These are phyloP conservation scores for Carpatolechia fugitivella DNA, from an alignment of 2,888 invertebrate genomes.

Conservation along the genomic window DNA sequence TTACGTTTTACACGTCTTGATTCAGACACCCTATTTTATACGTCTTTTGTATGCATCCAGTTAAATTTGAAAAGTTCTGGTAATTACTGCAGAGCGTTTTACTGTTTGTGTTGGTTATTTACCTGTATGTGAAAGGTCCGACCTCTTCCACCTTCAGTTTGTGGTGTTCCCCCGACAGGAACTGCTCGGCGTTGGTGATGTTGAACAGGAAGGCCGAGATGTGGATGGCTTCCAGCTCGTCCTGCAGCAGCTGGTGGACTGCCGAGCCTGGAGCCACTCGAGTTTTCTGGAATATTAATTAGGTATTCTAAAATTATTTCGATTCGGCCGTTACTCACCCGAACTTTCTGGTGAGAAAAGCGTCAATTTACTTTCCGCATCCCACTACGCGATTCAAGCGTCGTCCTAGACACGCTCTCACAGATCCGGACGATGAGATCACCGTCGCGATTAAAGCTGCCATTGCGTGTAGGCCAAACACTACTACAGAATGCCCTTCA, in stretches of 20 bases:
- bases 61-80: neutral
- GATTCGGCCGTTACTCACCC: too few species aligned
- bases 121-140: slow-evolving; percentile 92
- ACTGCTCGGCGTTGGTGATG: slow-evolving; percentile 86
- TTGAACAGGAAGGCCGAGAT: slow-evolving; percentile 87
- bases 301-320: neutral
- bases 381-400: too few species aligned
- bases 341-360: too few species aligned
- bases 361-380: too few species aligned
- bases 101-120: slow-evolving; percentile 5
- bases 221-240: slow-evolving; percentile 83
- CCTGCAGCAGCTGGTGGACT: slow-evolving; percentile 80
- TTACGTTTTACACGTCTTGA: too few species aligned
- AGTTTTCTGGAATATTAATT: slow-evolving; percentile 34
- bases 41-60: too few species aligned
- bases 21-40: too few species aligned
- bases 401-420: too few species aligned
- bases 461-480: too few species aligned
- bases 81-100: neutral
- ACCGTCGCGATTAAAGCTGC: too few species aligned
- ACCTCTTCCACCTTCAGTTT: slow-evolving; percentile 85
- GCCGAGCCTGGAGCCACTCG: slow-evolving; percentile 76
- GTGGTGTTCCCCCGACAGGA: slow-evolving; percentile 80
- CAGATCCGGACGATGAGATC: too few species aligned
- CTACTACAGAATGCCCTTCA: too few species aligned